These are phyloP conservation scores for Hirtodrosophila cameraria DNA, from an alignment of 2,888 invertebrate genomes.

Conservation along the genomic window DNA sequence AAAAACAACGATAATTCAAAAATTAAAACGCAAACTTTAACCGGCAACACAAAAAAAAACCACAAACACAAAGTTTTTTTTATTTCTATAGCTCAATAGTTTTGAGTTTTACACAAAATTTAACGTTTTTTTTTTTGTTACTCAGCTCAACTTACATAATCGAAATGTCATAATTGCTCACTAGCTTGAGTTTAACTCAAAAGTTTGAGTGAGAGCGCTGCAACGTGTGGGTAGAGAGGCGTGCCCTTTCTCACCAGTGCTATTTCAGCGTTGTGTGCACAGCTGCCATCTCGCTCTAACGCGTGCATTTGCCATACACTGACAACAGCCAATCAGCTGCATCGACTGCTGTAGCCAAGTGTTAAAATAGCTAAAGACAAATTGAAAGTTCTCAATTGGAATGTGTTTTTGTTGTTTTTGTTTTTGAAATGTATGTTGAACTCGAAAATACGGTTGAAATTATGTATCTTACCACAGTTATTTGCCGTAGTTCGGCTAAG, in stretches of 20 bases:
- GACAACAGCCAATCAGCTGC: conserved; percentile 37
- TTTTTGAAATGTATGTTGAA: too few relatives aligned
- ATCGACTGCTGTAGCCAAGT: conserved; percentile 25
- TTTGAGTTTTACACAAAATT: conserved; percentile 18
- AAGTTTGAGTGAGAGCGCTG: conserved; percentile 44
- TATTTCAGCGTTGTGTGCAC: conserved; percentile 5
- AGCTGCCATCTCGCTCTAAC: conserved; percentile 41
- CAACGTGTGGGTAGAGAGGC: conserved; percentile 49
- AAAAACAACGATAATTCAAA: conserved; percentile 65
- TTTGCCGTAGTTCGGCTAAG: conserved; percentile 56
- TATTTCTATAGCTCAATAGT: conserved; percentile 33
- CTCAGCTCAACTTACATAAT: conserved; percentile 65
- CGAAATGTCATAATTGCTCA: conserved; percentile 45
- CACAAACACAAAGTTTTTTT: conserved; percentile 35
- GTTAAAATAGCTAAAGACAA: conserved; percentile 16
- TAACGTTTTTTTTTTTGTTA: not conserved
- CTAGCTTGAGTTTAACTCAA: conserved; percentile 56
- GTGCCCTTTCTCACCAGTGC: conserved; percentile 49
- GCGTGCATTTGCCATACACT: not conserved
- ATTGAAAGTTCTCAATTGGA: conserved; percentile 34
- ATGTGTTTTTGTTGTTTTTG: not conserved
- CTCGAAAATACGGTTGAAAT: too few relatives aligned
- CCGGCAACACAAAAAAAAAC: conserved; percentile 45
- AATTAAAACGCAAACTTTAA: conserved; percentile 63
- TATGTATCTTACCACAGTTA: conserved; percentile 28